phyloP scores from a whole-genome alignment of 2,113 vertebrate genomes.

The Haplotaxodon microlepis region DNA sequence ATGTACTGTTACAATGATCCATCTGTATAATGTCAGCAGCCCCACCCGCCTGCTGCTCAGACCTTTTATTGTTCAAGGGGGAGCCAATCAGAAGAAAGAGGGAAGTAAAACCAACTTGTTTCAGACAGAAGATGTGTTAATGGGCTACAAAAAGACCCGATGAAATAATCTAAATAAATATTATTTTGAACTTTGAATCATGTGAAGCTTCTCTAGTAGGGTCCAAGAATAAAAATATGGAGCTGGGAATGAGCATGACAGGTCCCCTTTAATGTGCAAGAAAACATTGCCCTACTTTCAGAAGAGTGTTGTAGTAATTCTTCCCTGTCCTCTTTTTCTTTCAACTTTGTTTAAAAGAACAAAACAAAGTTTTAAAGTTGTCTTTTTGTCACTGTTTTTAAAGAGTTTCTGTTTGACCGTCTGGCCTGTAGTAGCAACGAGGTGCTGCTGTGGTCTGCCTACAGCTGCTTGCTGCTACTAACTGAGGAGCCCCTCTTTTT shows the following conservation, averaged over 20 bases:
- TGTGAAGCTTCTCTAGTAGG: not conserved
- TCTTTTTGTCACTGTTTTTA: not conserved
- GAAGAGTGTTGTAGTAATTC: not conserved
- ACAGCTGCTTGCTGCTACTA: constrained; percentile 83
- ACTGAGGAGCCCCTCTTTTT: constrained; percentile 87
- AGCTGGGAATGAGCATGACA: not conserved
- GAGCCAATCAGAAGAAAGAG: not conserved
- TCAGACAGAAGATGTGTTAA: not conserved
- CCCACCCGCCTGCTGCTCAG: not conserved
- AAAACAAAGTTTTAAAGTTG: not conserved
- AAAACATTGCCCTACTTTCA: not conserved
- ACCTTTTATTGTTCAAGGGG: not conserved
- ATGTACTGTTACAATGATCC: not conserved
- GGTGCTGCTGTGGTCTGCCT: constrained; percentile 82
- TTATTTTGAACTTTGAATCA: not conserved
- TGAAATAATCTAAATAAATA: not conserved
- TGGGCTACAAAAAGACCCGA: not conserved
- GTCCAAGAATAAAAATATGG: not conserved
- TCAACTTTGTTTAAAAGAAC: not conserved
- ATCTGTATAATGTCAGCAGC: not conserved
- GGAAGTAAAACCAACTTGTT: not conserved
- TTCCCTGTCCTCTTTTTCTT: not conserved
- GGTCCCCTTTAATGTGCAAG: not conserved
- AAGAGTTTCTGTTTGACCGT: constrained; percentile 66
- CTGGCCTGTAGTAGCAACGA: constrained; percentile 70